These are phyloP conservation scores for Dinothrombium tinctorium DNA, from an alignment of 1,140 invertebrate genomes.

Conservation along the genomic window DNA sequence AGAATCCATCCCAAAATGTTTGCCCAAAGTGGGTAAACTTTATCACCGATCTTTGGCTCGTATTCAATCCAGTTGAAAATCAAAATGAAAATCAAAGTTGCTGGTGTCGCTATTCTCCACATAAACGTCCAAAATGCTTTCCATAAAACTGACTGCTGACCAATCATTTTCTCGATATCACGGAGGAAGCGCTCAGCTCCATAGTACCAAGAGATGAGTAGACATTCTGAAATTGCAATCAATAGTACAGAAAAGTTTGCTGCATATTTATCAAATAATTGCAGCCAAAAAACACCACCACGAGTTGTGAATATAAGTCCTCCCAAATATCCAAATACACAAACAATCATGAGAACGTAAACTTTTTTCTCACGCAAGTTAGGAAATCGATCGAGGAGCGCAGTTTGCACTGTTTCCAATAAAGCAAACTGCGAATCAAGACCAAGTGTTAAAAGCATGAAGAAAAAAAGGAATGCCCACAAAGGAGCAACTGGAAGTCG, in stretches of 20 bases:
- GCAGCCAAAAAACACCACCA: constrained; percentile 42
- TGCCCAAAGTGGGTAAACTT: constrained; percentile 34
- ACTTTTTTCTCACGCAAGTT: constrained; percentile 24
- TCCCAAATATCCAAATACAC: constrained; percentile 33
- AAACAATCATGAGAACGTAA: constrained; percentile 33
- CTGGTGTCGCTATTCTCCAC: constrained; percentile 27
- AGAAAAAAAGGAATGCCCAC: constrained; percentile 32
- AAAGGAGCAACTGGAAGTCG: constrained; percentile 23
- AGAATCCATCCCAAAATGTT: constrained; percentile 34
- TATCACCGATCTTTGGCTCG: constrained; percentile 26
- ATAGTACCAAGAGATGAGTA: constrained; percentile 49
- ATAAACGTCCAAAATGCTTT: constrained; percentile 25
- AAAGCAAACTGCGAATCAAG: constrained; percentile 45
- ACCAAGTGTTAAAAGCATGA: constrained; percentile 34
- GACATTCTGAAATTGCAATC: constrained; percentile 40
- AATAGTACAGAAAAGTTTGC: constrained; percentile 41
- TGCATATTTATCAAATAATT: constrained; percentile 44
- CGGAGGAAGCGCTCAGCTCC: constrained; percentile 38
- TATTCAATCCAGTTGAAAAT: constrained; percentile 29
- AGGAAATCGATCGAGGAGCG: constrained; percentile 43
- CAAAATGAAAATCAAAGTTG: constrained; percentile 29
- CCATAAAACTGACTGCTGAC: constrained; percentile 22
- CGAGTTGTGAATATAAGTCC: constrained; percentile 44
- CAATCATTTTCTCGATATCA: constrained; percentile 31
- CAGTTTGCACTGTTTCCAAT: constrained; percentile 49